Conservation (phyloP, 2,113 vertebrate genomes). For the Bolborhynchus lineola region DNA sequence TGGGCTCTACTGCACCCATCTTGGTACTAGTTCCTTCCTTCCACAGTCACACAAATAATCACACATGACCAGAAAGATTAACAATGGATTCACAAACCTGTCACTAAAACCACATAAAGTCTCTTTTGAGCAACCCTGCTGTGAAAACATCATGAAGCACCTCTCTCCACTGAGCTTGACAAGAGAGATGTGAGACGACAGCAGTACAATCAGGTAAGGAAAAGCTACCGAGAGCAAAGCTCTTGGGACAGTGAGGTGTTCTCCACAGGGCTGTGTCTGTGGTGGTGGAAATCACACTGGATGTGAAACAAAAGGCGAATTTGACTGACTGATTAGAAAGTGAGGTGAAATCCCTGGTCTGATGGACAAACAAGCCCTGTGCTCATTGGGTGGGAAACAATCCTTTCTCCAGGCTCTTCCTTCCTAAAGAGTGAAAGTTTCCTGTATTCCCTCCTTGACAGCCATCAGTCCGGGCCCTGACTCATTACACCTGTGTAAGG, state of each 20-base stretch:
- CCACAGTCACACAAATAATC: not conserved
- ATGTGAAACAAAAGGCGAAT: not conserved
- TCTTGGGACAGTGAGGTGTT: not conserved
- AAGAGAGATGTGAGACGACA: not conserved
- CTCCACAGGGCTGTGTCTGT: not conserved
- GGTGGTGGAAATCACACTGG: not conserved
- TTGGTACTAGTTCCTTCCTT: not conserved
- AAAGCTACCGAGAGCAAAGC: not conserved
- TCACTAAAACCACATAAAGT: not conserved
- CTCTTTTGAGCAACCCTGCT: not conserved
- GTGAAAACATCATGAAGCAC: not conserved
- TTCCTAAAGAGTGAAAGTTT: slow-evolving; percentile 40
- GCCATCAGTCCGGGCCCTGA: not conserved
- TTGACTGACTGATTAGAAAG: not conserved
- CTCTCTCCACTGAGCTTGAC: not conserved
- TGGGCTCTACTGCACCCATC: not conserved
- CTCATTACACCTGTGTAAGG: slow-evolving; percentile 7
- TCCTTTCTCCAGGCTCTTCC: not conserved
- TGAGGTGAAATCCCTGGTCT: not conserved
- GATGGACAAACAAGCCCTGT: not conserved
- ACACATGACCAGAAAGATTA: not conserved
- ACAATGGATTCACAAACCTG: not conserved
- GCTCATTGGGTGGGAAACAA: not conserved
- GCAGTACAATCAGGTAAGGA: not conserved
- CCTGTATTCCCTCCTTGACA: slow-evolving; percentile 35